Conservation (phyloP, 2,113 vertebrate genomes). For the Fregetta grallaria region DNA sequence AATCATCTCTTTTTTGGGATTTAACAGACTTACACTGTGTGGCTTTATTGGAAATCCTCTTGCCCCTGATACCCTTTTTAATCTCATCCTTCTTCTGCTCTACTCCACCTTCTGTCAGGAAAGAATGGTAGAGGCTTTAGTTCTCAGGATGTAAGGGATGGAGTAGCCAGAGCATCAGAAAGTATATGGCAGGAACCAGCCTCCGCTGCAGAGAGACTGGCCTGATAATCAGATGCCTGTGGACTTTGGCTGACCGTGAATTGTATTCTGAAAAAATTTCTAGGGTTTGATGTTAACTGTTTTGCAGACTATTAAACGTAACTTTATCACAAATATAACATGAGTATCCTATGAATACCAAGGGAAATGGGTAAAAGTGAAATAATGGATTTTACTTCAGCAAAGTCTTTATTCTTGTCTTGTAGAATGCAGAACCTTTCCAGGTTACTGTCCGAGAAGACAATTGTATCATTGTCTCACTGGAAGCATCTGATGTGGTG, state of each 20-base stretch:
- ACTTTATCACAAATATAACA: neutral
- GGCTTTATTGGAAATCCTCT: neutral
- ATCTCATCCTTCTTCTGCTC: neutral
- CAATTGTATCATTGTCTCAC: conserved; percentile 75
- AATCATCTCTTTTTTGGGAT: neutral
- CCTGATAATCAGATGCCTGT: neutral
- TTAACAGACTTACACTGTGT: neutral
- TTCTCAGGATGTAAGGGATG: neutral
- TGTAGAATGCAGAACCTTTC: conserved; percentile 77
- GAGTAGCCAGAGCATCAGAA: neutral
- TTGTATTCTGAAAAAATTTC: neutral
- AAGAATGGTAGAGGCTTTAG: neutral
- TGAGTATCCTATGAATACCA: neutral
- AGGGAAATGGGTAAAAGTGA: neutral
- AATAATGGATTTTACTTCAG: neutral
- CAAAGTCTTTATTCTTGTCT: conserved; percentile 12
- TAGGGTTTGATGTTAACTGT: neutral
- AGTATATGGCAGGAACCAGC: neutral
- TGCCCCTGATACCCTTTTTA: neutral
- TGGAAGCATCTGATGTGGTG: conserved; percentile 84
- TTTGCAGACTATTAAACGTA: neutral
- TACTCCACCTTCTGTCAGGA: neutral
- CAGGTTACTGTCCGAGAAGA: conserved; percentile 79
- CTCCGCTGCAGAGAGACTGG: neutral
- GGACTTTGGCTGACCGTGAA: neutral